Percentiles rank a stretch among this genome's conserved stretches.
Conservation (phyloP, 2,113 vertebrate genomes). For the Eurystomus gularis region DNA sequence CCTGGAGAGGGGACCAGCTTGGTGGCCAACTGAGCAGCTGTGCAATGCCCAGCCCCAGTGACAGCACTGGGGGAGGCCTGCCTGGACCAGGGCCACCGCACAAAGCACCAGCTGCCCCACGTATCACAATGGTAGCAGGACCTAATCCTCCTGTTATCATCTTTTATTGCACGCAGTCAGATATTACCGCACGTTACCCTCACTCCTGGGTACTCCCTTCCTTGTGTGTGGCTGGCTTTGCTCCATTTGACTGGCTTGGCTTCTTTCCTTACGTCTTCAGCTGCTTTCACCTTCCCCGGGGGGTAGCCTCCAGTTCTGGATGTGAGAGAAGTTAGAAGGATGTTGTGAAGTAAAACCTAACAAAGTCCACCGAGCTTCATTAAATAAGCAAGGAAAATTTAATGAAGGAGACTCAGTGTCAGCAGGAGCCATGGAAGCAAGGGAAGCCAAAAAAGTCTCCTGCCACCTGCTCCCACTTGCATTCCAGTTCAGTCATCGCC, state of each 20-base stretch:
- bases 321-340: not conserved
- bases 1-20: not conserved
- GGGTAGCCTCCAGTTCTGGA: not conserved
- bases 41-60: not conserved
- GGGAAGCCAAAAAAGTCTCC: not conserved
- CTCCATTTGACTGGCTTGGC: not conserved
- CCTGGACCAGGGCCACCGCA: not conserved
- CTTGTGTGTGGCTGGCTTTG: not conserved
- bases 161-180: conserved; percentile 14
- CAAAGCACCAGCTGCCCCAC: not conserved
- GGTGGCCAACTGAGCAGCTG: fast-evolving
- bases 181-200: not conserved
- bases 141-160: conserved; percentile 26
- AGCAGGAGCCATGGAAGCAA: not conserved
- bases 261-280: not conserved
- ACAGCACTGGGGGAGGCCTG: not conserved
- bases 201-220: not conserved
- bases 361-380: not conserved
- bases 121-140: not conserved
- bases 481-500: fast-evolving
- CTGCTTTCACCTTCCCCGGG: not conserved
- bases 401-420: not conserved
- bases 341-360: not conserved
- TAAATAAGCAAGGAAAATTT: not conserved
- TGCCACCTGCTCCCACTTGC: not conserved